Evolutionary conservation across 1,140 invertebrate genomes (phyloP).

Genomic region (Drosophila navojoa): DNA sequence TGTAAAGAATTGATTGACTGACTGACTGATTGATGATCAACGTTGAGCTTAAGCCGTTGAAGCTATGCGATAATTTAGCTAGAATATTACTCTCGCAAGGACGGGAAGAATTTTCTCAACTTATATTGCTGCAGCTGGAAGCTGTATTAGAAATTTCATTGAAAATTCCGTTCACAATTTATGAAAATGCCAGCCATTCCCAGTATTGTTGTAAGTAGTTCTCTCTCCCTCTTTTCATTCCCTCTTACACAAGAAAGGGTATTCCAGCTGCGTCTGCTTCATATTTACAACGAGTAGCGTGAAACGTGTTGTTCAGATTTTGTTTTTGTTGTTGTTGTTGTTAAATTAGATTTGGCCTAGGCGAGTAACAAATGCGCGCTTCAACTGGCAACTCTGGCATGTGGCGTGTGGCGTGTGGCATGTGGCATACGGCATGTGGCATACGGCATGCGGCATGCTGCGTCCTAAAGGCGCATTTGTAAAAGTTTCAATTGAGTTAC

Average conservation of each 20-base stretch:
- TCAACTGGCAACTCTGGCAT: not conserved
- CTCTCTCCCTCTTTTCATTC: not conserved
- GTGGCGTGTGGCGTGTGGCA: not conserved
- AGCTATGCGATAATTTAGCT: too few species aligned
- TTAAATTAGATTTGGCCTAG: conserved; percentile 38
- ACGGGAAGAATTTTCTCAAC: too few species aligned
- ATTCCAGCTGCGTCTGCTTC: not conserved
- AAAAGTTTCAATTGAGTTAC: conserved; percentile 56
- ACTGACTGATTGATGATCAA: too few species aligned
- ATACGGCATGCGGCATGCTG: conserved; percentile 4
- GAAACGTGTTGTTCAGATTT: conserved; percentile 21
- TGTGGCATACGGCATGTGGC: not conserved
- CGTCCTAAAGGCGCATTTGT: conserved; percentile 20
- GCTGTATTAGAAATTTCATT: too few species aligned
- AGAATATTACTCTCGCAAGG: too few species aligned
- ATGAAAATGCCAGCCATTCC: too few species aligned
- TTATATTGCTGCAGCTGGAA: too few species aligned
- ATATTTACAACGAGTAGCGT: not conserved
- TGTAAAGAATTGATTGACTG: too few species aligned
- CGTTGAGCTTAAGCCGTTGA: too few species aligned
- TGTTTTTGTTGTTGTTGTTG: not conserved
- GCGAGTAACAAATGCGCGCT: conserved; percentile 4
- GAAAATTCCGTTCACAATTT: too few species aligned
- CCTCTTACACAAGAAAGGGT: not conserved
- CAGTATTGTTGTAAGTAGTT: not conserved